A percentile compares a stretch with the other conserved stretches of the same genome.
phyloP scores from a whole-genome alignment of 2,888 invertebrate genomes.

The Chorisops tibialis region DNA sequence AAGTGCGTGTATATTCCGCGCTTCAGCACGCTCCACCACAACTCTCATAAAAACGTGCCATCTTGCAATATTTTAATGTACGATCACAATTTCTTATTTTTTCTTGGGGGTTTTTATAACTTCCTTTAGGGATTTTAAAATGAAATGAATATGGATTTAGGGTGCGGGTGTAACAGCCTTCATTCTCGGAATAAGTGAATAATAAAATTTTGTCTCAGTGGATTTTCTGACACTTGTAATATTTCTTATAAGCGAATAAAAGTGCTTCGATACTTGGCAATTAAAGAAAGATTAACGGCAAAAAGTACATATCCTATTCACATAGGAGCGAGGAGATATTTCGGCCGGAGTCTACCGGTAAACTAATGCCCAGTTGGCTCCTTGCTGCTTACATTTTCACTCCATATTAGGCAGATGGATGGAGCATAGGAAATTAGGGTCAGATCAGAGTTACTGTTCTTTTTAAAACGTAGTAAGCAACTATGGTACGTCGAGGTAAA shows the following conservation, averaged over 20 bases:
- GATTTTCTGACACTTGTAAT: conserved; percentile 6
- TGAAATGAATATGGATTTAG: conserved; percentile 2
- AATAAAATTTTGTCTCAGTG: not conserved
- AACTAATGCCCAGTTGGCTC: too few relatives aligned
- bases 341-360: too few relatives aligned
- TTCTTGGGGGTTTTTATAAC: not conserved
- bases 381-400: too few relatives aligned
- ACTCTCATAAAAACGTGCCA: conserved; percentile 9
- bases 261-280: conserved; percentile 6
- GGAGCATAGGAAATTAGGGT: too few relatives aligned
- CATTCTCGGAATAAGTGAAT: conserved; percentile 11
- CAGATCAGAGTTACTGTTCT: too few relatives aligned
- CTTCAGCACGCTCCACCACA: not conserved
- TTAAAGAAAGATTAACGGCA: too few relatives aligned
- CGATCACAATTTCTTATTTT: conserved; percentile 12
- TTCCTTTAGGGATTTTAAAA: not conserved
- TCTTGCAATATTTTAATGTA: conserved; percentile 19
- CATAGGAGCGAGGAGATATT: too few relatives aligned
- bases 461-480: too few relatives aligned
- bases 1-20: not conserved
- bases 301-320: too few relatives aligned
- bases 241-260: conserved; percentile 15
- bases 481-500: too few relatives aligned
- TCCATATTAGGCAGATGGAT: too few relatives aligned
- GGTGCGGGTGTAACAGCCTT: conserved; percentile 1